Percentiles rank a stretch among this genome's conserved stretches.
Evolutionary conservation across 2,797 vertebrate species (phyloP).

Genomic region (Ctenopoma multispine): DNA sequence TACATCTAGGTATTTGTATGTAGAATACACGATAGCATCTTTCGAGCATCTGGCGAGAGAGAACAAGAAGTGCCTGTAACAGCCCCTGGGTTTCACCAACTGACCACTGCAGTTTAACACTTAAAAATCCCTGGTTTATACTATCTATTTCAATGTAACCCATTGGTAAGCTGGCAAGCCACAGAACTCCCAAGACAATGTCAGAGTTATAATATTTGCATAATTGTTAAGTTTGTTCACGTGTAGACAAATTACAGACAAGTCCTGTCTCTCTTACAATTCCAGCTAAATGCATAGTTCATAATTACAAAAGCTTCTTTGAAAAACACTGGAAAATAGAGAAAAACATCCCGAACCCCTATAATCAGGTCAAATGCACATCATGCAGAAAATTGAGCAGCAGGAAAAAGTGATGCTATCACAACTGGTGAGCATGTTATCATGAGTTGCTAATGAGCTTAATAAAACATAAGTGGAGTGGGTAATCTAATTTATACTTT

Average conservation of each 20-base stretch:
- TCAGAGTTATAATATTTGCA: conserved; percentile 31
- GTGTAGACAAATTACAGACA: conserved; percentile 52
- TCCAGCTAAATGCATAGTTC: conserved; percentile 66
- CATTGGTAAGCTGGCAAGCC: conserved; percentile 4
- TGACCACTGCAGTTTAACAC: conserved; percentile 24
- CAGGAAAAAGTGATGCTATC: conserved; percentile 48
- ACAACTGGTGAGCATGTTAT: conserved; percentile 43
- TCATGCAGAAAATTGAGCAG: conserved; percentile 56
- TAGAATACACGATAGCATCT: conserved; percentile 59
- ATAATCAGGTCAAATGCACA: conserved; percentile 63
- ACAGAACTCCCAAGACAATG: neutral
- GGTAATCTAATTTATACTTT: conserved; percentile 9
- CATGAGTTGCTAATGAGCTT: conserved; percentile 15
- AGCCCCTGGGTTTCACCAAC: conserved; percentile 31
- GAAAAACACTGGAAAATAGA: conserved; percentile 40
- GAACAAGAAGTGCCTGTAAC: conserved; percentile 44
- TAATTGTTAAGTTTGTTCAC: conserved; percentile 39
- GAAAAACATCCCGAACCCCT: conserved; percentile 34
- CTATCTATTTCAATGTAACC: conserved; percentile 32
- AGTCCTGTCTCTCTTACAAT: conserved; percentile 49
- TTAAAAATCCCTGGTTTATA: conserved; percentile 35
- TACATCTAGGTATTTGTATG: conserved; percentile 69
- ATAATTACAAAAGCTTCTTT: conserved; percentile 62
- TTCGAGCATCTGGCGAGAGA: conserved; percentile 46
- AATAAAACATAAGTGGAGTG: conserved; percentile 22